These are phyloP conservation scores for Burhinus oedicnemus DNA, from an alignment of 2,113 vertebrate genomes.

Conservation along the genomic window DNA sequence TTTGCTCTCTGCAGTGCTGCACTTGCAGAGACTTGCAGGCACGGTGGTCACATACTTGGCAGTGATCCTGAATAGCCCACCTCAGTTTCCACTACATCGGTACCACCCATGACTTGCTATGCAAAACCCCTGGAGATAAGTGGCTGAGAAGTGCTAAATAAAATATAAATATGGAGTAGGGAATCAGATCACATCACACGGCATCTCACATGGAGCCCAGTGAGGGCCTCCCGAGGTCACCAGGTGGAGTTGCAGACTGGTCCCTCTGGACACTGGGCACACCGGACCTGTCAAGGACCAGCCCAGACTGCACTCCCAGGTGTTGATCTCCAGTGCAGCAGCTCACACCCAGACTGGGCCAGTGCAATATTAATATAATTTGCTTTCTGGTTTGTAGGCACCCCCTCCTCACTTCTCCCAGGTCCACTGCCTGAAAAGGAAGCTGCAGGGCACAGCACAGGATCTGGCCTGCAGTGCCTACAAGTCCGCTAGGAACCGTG, in stretches of 20 bases:
- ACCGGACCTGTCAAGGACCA: background rate
- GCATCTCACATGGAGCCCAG: accelerated
- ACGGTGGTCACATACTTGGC: accelerated
- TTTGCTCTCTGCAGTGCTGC: accelerated
- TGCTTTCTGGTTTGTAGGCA: background rate
- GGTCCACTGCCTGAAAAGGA: background rate
- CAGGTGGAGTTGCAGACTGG: background rate
- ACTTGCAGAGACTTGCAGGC: background rate
- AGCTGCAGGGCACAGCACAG: background rate
- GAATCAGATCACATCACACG: background rate
- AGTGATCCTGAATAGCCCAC: background rate
- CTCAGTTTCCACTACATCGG: background rate
- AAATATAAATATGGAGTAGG: accelerated
- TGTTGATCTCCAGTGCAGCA: background rate
- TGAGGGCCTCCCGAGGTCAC: accelerated
- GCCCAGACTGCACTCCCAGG: accelerated
- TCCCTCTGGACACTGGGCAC: background rate
- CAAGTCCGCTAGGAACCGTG: background rate
- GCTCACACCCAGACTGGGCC: background rate
- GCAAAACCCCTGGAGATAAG: background rate
- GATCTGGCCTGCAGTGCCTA: background rate
- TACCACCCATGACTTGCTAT: background rate
- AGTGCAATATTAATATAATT: background rate
- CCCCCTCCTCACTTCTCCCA: background rate
- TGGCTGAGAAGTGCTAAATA: background rate